Conservation (phyloP, 1,140 invertebrate genomes). For the Danaus plexippus region DNA sequence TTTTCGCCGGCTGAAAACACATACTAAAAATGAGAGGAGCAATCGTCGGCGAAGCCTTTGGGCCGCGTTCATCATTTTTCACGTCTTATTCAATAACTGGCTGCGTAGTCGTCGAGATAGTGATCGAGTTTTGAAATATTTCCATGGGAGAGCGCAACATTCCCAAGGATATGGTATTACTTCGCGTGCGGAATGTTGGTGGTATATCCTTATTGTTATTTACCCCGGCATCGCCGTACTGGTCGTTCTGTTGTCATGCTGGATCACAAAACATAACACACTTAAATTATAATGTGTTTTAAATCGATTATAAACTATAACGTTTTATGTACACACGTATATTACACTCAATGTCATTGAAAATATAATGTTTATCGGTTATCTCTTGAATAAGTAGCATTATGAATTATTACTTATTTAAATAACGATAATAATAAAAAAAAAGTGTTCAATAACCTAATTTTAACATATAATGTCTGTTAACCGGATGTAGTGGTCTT, state of each 20-base stretch:
- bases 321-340: too few relatives aligned
- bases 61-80: constrained; percentile 64
- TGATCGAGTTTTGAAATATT: constrained; percentile 68
- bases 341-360: too few relatives aligned
- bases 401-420: too few relatives aligned
- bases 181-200: constrained; percentile 64
- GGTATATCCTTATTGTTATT: constrained; percentile 37
- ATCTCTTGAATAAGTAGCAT: too few relatives aligned
- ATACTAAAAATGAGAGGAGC: constrained; percentile 39
- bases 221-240: constrained; percentile 12
- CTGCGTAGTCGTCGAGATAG: constrained; percentile 62
- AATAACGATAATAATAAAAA: neutral
- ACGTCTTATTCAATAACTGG: constrained; percentile 69
- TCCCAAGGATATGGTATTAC: constrained; percentile 71
- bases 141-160: constrained; percentile 62
- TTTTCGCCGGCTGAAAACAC: constrained; percentile 39
- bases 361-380: too few relatives aligned
- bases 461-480: neutral
- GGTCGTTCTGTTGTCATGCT: constrained; percentile 18
- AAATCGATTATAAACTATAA: too few relatives aligned
- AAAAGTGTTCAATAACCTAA: constrained; percentile 5
- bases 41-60: constrained; percentile 61
- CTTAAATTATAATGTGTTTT: too few relatives aligned
- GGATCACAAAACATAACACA: neutral
- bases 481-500: constrained; percentile 33